Percentiles rank a stretch among this genome's conserved stretches.
phyloP scores from a whole-genome alignment of 1,140 invertebrate genomes.

The Drosophila navojoa region DNA sequence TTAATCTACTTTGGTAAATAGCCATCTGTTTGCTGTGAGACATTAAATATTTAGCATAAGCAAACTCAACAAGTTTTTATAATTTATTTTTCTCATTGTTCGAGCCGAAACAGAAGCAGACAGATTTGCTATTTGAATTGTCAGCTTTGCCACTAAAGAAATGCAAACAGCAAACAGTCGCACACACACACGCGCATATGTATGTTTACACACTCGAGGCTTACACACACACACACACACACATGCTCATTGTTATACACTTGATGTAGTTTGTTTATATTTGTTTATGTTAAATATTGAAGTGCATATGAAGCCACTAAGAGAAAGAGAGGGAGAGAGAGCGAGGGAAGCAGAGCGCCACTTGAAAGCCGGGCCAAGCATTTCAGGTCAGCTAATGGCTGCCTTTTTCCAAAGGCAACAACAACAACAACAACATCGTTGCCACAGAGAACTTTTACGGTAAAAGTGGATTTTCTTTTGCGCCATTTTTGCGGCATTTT shows the following conservation, averaged over 20 bases:
- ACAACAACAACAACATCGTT: conserved; percentile 27
- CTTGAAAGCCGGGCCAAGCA: conserved; percentile 41
- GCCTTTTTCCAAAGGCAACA: conserved; percentile 59
- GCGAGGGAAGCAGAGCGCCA: conserved; percentile 21
- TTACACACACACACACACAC: conserved; percentile 9
- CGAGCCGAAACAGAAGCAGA: conserved; percentile 11
- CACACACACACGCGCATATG: neutral
- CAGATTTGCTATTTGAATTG: conserved; percentile 21
- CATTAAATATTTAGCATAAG: neutral
- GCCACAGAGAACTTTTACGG: conserved; percentile 62
- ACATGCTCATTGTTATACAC: conserved; percentile 38
- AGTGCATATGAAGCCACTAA: conserved; percentile 63
- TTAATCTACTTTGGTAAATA: no score
- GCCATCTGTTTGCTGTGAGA: no score
- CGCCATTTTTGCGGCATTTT: conserved; percentile 71
- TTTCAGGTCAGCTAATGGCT: conserved; percentile 77
- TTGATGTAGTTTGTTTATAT: conserved; percentile 62
- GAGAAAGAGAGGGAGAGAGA: no score
- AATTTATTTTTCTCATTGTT: neutral
- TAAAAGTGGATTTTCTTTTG: conserved; percentile 76
- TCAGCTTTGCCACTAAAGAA: conserved; percentile 40
- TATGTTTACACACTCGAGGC: conserved; percentile 24
- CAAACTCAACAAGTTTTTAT: neutral
- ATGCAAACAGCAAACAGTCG: conserved; percentile 37
- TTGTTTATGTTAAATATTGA: conserved; percentile 77